Evolutionary conservation across 2,113 vertebrate species (phyloP), one percentile per base, ranked within the genome.

Genomic region (Dipodomys ordii): DNA sequence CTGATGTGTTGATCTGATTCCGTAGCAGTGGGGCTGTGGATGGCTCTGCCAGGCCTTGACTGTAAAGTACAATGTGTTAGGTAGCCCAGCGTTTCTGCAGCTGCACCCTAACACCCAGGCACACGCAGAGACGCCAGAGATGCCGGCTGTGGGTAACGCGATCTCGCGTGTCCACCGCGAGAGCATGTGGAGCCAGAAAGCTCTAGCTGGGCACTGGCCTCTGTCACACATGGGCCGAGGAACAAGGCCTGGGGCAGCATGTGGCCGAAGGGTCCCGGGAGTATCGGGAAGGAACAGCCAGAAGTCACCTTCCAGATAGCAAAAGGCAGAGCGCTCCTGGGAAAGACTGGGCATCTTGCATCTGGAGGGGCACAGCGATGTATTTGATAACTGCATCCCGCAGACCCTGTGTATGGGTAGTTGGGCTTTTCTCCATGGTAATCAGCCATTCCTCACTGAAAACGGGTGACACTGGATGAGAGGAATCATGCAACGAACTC

Each of bases 11-110:
- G 27, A 20, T 60, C 67, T 76, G 72, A 69, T 95, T 57, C 18
- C 79, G 77, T 44, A 87, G 12, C 46, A 18, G 71, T 77, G 30
- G 28, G 30, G 68, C 30, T 3, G 4, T 60, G 78, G 64, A 80
- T 83, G 64, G 87, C 91, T 89, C 23, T 92, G 39, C 83, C 22
- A 92, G 28, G 10, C 53, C 62, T 94, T 86, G 93, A 46, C 27
- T 35, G 25, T 83, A 49, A 89, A 23, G 15, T 53, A 9, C 57
- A 78, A 44, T 79, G 19, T 79, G 53, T 92, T 81, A 83, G 84
- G 7, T 49, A 67, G 15, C 53, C 53, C 53, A 13, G 53, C 15
- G 53, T 19, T 57, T 93, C 10, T 32, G 22, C 8, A 67, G 71
- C 27, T 68, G 88, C 23, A 82, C 53, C 44, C 11, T 49, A 49